Percentiles rank a stretch among this genome's conserved stretches.
These are phyloP conservation scores for Acanthopagrus latus DNA, from an alignment of 2,797 vertebrate genomes.

Conservation along the genomic window DNA sequence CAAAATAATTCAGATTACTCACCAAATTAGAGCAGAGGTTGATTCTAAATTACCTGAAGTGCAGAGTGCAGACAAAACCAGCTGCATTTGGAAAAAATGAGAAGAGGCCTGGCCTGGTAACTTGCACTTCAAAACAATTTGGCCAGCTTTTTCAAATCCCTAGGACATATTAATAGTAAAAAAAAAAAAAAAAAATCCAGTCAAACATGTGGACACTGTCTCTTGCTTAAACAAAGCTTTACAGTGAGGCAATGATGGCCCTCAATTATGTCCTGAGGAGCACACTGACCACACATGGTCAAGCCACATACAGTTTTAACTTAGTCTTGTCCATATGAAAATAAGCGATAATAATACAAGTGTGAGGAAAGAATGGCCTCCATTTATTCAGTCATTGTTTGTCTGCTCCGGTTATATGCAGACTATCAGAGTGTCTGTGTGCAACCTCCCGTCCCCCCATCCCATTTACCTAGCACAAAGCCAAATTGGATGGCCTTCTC, in stretches of 20 bases:
- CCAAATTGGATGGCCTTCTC: constrained; percentile 99
- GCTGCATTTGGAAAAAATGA: too few species aligned
- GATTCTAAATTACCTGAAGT: not conserved
- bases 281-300: not conserved
- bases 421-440: not conserved
- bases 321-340: not conserved
- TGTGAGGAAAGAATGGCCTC: not conserved
- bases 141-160: too few species aligned
- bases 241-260: not conserved
- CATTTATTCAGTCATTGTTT: not conserved
- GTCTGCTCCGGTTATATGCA: not conserved
- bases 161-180: too few species aligned
- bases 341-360: not conserved
- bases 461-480: constrained; percentile 93
- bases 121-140: too few species aligned
- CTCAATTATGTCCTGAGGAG: not conserved
- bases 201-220: too few species aligned
- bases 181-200: too few species aligned
- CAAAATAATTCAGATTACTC: constrained; percentile 22
- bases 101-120: too few species aligned
- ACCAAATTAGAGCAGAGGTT: not conserved
- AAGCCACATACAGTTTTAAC: not conserved
- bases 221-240: not conserved
- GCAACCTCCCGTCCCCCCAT: not conserved
- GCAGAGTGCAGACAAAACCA: too few species aligned